Percentiles rank a stretch among this genome's conserved stretches.
Conservation (phyloP, 2,797 vertebrate genomes). For the Natrix natrix region DNA sequence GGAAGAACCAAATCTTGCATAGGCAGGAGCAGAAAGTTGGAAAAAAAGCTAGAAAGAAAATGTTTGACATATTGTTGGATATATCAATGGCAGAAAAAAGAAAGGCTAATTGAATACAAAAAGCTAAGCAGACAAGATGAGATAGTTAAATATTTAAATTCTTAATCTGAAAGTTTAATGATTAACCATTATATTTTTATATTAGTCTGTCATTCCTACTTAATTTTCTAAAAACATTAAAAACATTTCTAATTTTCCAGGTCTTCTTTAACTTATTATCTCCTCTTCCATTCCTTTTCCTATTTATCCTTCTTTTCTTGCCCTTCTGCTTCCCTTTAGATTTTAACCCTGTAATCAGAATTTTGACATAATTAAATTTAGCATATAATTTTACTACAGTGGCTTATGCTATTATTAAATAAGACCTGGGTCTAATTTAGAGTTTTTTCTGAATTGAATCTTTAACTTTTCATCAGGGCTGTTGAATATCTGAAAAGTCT, state of each 20-base stretch:
- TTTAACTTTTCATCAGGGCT: neutral
- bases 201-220: neutral
- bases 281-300: neutral
- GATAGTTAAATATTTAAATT: neutral
- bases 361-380: neutral
- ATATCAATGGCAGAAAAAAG: neutral
- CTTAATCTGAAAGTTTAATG: neutral
- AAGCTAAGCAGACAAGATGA: neutral
- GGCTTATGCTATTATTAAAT: neutral
- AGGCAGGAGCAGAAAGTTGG: neutral
- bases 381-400: neutral
- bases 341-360: neutral
- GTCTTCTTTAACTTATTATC: neutral
- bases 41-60: neutral
- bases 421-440: neutral
- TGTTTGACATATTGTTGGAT: neutral
- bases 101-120: neutral
- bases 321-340: too few species aligned
- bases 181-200: neutral
- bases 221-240: neutral
- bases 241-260: neutral
- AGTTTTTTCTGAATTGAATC: neutral
- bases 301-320: neutral
- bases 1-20: neutral
- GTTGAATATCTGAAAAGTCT: neutral